Conservation (phyloP, 2,888 invertebrate species). For the Corbicula japonica region DNA sequence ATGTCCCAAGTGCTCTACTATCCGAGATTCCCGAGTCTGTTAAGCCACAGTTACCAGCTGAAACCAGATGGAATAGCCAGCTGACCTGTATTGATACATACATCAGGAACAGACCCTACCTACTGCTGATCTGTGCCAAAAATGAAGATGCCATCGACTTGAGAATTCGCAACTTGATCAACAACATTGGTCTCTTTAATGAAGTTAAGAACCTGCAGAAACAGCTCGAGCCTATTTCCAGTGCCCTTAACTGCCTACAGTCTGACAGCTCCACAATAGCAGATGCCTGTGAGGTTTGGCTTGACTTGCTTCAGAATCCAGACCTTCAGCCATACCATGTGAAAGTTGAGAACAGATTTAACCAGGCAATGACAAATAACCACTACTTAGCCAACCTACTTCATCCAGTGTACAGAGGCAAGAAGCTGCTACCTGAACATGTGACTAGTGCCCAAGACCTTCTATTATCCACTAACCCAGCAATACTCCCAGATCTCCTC, state of each 20-base stretch:
- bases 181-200: slow-evolving; percentile 49
- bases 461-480: slow-evolving; percentile 17
- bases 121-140: slow-evolving; percentile 12
- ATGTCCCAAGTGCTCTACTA: slow-evolving; percentile 29
- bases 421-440: slow-evolving; percentile 31
- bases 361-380: slow-evolving; percentile 45
- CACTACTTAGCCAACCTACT: slow-evolving; percentile 53
- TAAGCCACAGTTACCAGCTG: slow-evolving; percentile 33
- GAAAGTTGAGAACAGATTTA: slow-evolving; percentile 28
- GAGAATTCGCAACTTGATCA: slow-evolving; percentile 37
- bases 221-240: slow-evolving; percentile 40
- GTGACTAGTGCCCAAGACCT: slow-evolving; percentile 27
- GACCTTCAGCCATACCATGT: slow-evolving; percentile 25
- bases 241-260: slow-evolving; percentile 33
- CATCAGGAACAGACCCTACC: not conserved
- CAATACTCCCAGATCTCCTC: slow-evolving; percentile 34
- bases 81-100: not conserved
- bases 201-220: slow-evolving; percentile 45
- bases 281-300: slow-evolving; percentile 51
- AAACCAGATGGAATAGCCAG: slow-evolving; percentile 43
- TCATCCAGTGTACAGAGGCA: slow-evolving; percentile 53
- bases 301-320: slow-evolving; percentile 25
- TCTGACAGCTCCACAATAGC: slow-evolving; percentile 46
- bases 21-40: slow-evolving; percentile 27
- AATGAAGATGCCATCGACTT: slow-evolving; percentile 53